Percentiles rank a stretch among this genome's conserved stretches.
Conservation (phyloP, 2,113 vertebrate species). For the Pachyramphus minor region DNA sequence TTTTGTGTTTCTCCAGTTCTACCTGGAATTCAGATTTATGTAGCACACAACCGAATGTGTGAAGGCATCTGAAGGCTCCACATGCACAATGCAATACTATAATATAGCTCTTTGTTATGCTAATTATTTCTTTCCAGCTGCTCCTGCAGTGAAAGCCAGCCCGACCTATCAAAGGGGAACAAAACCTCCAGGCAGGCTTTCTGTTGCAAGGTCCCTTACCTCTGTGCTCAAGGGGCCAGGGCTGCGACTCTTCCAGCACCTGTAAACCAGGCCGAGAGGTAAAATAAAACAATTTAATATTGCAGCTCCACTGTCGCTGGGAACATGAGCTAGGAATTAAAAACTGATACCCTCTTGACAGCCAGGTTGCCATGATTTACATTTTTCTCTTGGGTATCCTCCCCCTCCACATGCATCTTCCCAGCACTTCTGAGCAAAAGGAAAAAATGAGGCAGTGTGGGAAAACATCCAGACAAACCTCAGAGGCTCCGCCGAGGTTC, state of each 20-base stretch:
- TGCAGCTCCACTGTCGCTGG: background rate
- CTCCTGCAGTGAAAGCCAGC: constrained; percentile 64
- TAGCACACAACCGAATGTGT: background rate
- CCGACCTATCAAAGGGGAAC: constrained; percentile 60
- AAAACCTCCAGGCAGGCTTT: constrained; percentile 40
- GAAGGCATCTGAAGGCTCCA: constrained; percentile 51
- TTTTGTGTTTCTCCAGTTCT: background rate
- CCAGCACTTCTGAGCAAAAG: background rate
- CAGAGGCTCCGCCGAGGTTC: background rate
- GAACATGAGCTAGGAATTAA: constrained; percentile 13
- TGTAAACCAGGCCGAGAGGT: background rate
- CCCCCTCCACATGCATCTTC: constrained; percentile 3
- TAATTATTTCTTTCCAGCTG: constrained; percentile 77
- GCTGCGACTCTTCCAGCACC: background rate
- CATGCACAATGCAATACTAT: constrained; percentile 44
- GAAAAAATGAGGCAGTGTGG: background rate
- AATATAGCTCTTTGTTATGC: constrained; percentile 75
- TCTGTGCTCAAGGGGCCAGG: background rate
- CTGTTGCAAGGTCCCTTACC: constrained; percentile 33
- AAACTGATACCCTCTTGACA: constrained; percentile 46
- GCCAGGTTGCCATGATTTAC: constrained; percentile 33
- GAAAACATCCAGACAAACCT: constrained; percentile 23
- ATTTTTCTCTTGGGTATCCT: background rate
- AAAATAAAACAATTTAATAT: constrained; percentile 13
- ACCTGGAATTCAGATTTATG: constrained; percentile 3